Evolutionary conservation across 2,888 invertebrate species (phyloP).

Genomic region (Sepiola atlantica): DNA sequence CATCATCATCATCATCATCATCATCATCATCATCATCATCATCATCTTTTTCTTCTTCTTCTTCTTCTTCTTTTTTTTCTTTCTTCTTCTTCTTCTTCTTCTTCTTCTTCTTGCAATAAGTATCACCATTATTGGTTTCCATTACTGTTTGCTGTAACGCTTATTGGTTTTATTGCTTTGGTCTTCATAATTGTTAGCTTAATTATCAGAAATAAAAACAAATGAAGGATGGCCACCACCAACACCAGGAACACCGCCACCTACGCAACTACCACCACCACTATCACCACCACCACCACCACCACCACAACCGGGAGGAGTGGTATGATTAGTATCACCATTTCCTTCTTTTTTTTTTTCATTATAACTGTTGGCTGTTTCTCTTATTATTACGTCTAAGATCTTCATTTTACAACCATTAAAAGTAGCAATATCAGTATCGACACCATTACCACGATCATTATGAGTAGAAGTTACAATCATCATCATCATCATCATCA

Average conservation of each 20-base stretch:
- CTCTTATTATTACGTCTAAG: not conserved
- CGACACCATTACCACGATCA: not conserved
- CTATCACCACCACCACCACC: not conserved
- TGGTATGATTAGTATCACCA: not conserved
- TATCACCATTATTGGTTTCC: too few species aligned
- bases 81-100: too few species aligned
- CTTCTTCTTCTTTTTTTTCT: too few species aligned
- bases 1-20: not conserved
- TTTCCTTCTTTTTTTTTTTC: not conserved
- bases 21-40: too few species aligned
- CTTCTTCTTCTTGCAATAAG: not conserved
- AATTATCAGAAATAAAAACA: not conserved
- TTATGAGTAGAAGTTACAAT: not conserved
- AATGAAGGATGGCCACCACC: not conserved
- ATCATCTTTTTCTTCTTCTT: too few species aligned
- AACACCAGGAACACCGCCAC: not conserved
- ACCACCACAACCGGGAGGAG: too few species aligned
- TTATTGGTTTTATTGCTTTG: not conserved
- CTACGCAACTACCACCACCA: not conserved
- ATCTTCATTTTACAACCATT: not conserved
- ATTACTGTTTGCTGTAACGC: not conserved
- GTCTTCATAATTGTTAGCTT: not conserved
- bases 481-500: constrained; percentile 17
- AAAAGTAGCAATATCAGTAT: too few species aligned
- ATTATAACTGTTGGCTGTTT: not conserved